A percentile compares a stretch with the other conserved stretches of the same genome.
These are phyloP conservation scores for Catalaphyllia jardinei DNA, from an alignment of 64 coral and sea anemone genomes.

Conservation along the genomic window DNA sequence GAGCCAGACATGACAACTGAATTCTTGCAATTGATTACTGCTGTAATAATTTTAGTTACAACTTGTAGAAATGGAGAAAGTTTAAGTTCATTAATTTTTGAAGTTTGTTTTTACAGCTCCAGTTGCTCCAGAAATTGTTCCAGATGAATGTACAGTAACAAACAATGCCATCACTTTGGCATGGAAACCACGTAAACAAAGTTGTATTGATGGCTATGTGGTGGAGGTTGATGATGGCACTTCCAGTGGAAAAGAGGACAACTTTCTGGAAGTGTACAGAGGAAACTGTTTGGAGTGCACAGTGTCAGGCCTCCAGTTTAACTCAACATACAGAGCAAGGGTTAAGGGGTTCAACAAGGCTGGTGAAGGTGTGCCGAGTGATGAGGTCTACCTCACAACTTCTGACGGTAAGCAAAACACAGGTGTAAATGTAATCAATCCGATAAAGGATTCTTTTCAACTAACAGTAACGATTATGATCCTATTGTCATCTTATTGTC, in stretches of 20 bases:
- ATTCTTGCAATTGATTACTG: too few species aligned
- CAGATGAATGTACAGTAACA: conserved; percentile 89
- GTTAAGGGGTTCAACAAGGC: conserved; percentile 86
- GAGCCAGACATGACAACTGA: too few species aligned
- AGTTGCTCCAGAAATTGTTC: conserved; percentile 90
- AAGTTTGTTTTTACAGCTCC: conserved; percentile 59
- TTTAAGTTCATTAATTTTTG: background rate
- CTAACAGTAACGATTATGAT: too few species aligned
- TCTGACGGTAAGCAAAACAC: conserved; percentile 77
- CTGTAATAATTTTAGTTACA: too few species aligned
- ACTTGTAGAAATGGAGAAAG: too few species aligned
- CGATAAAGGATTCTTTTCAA: too few species aligned
- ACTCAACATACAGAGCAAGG: conserved; percentile 94
- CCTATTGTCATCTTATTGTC: too few species aligned
- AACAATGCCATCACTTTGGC: conserved; percentile 91
- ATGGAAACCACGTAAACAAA: conserved; percentile 89
- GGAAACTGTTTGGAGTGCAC: conserved; percentile 83
- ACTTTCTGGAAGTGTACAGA: conserved; percentile 89
- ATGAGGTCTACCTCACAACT: conserved; percentile 89
- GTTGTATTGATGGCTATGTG: conserved; percentile 84
- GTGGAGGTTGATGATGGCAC: conserved; percentile 95
- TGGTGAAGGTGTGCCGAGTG: conserved; percentile 90
- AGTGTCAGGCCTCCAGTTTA: conserved; percentile 92
- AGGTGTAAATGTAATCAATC: background rate
- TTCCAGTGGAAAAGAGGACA: conserved; percentile 67